Evolutionary conservation across 2,888 invertebrate genomes (phyloP), one percentile per base, ranked within the genome.

Genomic region (Drosophila ustulata): DNA sequence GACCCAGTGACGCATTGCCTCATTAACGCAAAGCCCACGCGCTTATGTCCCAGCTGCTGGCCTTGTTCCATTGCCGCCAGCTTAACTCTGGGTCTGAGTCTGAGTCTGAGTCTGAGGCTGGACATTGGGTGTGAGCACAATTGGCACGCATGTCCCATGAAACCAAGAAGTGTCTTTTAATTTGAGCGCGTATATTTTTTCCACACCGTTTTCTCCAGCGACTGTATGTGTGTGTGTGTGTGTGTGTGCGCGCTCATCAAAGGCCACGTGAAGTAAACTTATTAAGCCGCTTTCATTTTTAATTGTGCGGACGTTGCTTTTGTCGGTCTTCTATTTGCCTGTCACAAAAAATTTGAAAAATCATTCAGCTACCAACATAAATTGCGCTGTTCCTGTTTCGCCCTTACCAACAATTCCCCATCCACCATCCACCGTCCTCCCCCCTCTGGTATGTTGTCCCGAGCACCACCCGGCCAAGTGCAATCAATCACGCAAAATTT

Each of bases 401-500:
- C 3, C 13, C 41, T 18, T 3, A 26, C 18, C 7, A n/a, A 9
- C n/a, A 2, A 1, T n/a, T 13, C 18, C 8, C 30, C 18, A 2
- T 7, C 28, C 28, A 9, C 50, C 39, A 4, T 9, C 34, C 34
- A 9, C 47, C 23, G n/a, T 23, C 13, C n/a, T n/a, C 43, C 23
- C 18, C 34, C 11, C 13, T 13, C 45, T 6, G 5, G 25, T 28
- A 11, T 5, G 1, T 6, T 28, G 28, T 3, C 11, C 26, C 9
- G 13, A 30, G 32, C 13, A 34, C 46, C 34, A 25, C 32, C 45
- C 64, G 57, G 67, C 62, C 78, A 66, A 88, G 70, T 86, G 81
- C 88, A 88, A 82, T 82, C 82, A 82, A 82, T 82, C 88, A 82
- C 75, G 65, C 65, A 71, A 71, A 83, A 86, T 88, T 88, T 88